Evolutionary conservation across 2,113 vertebrate genomes (phyloP), one percentile per base, ranked within the genome.

Genomic region (Cynopterus brachyotis): DNA sequence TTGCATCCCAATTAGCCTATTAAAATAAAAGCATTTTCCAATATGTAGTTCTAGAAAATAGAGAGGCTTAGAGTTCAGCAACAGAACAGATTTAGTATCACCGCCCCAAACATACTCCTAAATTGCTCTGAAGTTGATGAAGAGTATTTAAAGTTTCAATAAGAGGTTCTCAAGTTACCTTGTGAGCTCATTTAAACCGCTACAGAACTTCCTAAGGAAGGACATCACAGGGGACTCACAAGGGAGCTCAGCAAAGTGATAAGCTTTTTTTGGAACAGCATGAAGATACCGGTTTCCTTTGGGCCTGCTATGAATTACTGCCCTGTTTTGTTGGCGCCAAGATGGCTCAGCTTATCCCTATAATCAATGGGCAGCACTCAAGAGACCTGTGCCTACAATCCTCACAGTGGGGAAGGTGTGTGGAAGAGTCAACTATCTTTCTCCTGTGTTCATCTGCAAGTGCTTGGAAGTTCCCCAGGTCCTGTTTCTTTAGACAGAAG

Each of bases 21-120:
- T 92, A 89, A 96, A 95, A 67, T 62, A 59, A 55, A 6, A 81
- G 13, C 17, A 7, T 6, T 59, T 78, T 94, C 37, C 70, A 30
- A 76, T 64, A 62, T 79, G 24, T n/a, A 59, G 3, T n/a, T 86
- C 62, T 83, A 47, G 19, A 86, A 70, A 76, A 60, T 30, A 19
- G 19, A 40, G 5, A 55, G 2, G 24, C 10, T 64, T 62, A 28
- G 19, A 45, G 32, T 35, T 70, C 20, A 67, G 28, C 2, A 45
- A n/a, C 1, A 95, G 24, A 84, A 88, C 0, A 62, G 17, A 57
- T 87, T 73, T 87, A 80, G 64, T 81, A 45, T 37, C 11, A 24
- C 35, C 72, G 24, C 16, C 32, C n/a, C 53, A 22, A 32, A 60
- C 37, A 8, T 42, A 45, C 59, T 16, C 6, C 19, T 45, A 32